Conservation (phyloP, 1,140 invertebrate species). For the Drosophila kurseongensis region DNA sequence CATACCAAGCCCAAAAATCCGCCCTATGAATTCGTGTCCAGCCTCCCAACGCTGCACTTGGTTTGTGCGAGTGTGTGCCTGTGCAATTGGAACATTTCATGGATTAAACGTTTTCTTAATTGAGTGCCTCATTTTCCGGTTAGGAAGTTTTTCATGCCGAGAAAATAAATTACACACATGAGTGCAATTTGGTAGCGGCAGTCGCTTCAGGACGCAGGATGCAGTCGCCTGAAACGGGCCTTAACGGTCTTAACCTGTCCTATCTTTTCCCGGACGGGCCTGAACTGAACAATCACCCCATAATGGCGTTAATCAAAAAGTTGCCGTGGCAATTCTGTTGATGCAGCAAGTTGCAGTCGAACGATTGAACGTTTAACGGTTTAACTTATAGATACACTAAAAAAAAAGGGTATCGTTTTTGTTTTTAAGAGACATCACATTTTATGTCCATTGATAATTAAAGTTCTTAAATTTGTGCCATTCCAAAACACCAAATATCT, state of each 20-base stretch:
- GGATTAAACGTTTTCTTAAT: conserved; percentile 82
- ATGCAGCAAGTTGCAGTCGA: conserved; percentile 52
- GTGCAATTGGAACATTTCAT: conserved; percentile 74
- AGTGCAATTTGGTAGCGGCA: conserved; percentile 71
- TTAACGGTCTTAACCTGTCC: conserved; percentile 61
- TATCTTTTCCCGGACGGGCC: conserved; percentile 26
- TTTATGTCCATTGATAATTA: too few species aligned
- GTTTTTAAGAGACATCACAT: too few species aligned
- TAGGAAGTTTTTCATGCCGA: conserved; percentile 82
- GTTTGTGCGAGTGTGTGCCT: conserved; percentile 25
- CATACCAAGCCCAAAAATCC: neutral
- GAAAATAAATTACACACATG: conserved; percentile 83
- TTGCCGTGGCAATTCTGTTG: conserved; percentile 58
- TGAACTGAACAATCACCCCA: conserved; percentile 80
- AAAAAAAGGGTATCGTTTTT: neutral
- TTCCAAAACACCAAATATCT: too few species aligned
- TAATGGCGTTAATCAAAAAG: conserved; percentile 83
- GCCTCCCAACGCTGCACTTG: conserved; percentile 10
- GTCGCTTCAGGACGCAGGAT: conserved; percentile 41
- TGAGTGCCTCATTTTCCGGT: conserved; percentile 82
- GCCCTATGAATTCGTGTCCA: conserved; percentile 17
- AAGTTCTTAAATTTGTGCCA: too few species aligned
- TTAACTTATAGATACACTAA: conserved; percentile 18
- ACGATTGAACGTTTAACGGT: conserved; percentile 68
- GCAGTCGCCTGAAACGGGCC: conserved; percentile 23